Evolutionary conservation across 2,113 vertebrate species (phyloP).

Genomic region (Engraulis encrasicolus): DNA sequence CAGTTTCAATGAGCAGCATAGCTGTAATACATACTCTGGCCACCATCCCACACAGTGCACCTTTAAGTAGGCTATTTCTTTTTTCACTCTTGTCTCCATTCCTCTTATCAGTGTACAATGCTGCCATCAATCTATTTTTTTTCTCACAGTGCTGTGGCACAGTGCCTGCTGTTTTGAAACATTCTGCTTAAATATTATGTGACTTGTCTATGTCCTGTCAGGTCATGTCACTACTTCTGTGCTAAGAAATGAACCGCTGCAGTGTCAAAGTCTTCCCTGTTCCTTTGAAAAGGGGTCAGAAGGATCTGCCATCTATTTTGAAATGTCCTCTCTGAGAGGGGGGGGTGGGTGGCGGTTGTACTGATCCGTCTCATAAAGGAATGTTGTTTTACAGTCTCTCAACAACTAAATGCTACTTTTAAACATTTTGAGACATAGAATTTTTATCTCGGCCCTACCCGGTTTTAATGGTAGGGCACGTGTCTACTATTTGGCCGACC

Average conservation of each 20-base stretch:
- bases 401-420: background rate
- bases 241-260: background rate
- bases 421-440: background rate
- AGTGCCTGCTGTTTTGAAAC: background rate
- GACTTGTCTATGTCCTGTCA: background rate
- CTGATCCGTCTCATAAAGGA: background rate
- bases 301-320: background rate
- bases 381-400: background rate
- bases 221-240: background rate
- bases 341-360: background rate
- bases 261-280: background rate
- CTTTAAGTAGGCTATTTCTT: too few relatives aligned
- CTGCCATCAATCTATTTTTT: background rate
- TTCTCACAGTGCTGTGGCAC: background rate
- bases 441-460: too few relatives aligned
- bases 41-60: too few relatives aligned
- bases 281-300: background rate
- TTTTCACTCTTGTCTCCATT: background rate
- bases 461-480: too few relatives aligned
- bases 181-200: background rate
- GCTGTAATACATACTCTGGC: too few relatives aligned
- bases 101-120: background rate
- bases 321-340: background rate
- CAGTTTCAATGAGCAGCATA: too few relatives aligned
- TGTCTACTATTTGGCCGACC: too few relatives aligned